Base-by-base conservation (phyloP, 2,797 vertebrate genomes). In the Hipposideros larvatus region DNA sequence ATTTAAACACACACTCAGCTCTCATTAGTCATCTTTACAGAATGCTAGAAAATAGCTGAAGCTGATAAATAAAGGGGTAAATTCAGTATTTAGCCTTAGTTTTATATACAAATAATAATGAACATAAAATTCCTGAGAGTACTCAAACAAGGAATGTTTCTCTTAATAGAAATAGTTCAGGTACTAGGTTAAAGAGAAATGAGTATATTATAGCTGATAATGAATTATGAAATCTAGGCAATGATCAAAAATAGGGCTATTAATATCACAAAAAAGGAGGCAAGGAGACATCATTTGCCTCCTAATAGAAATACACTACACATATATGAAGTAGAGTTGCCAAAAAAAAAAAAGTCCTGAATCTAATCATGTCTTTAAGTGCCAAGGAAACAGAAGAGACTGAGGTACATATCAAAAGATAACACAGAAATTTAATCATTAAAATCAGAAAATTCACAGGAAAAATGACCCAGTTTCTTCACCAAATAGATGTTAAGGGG, bases 391-490 rank as follows among this genome's bases (percentile, higher is more conserved):
- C 26, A 74, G 48, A 94, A 59, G 10, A 74, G 41, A 83, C 91
- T 77, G 22, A 87, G 16, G 37, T 84, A 87, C 11, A n/a, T 94
- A 9, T 85, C 46, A 74, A 95, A 91, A 96, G 41, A 61, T 41
- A 86, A 48, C 59, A 87, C 5, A 90, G 8, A 96, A 96, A 91
- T 82, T 31, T 86, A 91, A 94, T 87, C 78, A 94, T 87, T 86
- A 96, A 94, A 90, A 96, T 96, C 22, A 86, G 59, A 94, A 96
- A 96, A 84, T 63, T 89, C 59, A 63, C 15, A 53, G 34, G 19
- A 82, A 95, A 97, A 74, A 63, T 90, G 87, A 92, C 83, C 68
- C 68, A 96, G 51, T 94, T 95, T 94, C 88, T 95, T 96, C 63
- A 71, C 43, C 59, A 94, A 95, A 83, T 66, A 79, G 31, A 74